These are phyloP conservation scores for Akabosia matsudoensis DNA, from an alignment of 1,140 invertebrate species.

Conservation along the genomic window DNA sequence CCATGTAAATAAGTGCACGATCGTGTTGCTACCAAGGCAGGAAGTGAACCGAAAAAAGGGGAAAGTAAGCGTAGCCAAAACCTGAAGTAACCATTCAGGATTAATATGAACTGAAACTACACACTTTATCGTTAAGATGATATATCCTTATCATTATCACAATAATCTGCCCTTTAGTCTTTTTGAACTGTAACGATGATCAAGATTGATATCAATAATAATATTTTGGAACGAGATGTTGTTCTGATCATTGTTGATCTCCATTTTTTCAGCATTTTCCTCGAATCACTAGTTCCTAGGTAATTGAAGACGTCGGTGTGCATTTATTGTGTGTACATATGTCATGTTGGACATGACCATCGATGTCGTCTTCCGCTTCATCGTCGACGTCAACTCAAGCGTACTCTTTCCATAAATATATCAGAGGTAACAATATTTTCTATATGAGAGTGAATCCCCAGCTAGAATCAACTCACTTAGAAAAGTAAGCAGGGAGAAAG, in stretches of 20 bases:
- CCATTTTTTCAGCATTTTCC: not conserved
- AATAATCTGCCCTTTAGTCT: not conserved
- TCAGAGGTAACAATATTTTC: not conserved
- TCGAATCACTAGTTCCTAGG: not conserved
- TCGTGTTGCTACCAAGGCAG: too few species aligned
- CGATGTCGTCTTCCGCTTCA: constrained; percentile 13
- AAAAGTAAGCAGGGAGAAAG: not conserved
- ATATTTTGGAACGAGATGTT: not conserved
- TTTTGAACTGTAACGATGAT: not conserved
- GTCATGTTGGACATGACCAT: constrained; percentile 20
- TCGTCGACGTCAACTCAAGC: not conserved
- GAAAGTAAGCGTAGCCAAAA: too few species aligned
- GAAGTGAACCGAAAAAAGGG: too few species aligned
- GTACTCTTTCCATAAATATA: not conserved
- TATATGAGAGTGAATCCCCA: not conserved
- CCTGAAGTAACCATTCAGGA: too few species aligned
- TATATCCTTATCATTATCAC: not conserved
- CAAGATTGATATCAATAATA: not conserved
- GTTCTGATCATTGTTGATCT: too few species aligned
- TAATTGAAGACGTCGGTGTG: constrained; percentile 3
- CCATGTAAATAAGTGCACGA: too few species aligned
- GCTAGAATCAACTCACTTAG: constrained; percentile 12
- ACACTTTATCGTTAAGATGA: too few species aligned
- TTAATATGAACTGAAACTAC: too few species aligned
- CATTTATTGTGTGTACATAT: constrained; percentile 12